These are phyloP conservation scores for Heliconius hermathena DNA, from an alignment of 1,140 invertebrate genomes.

Conservation along the genomic window DNA sequence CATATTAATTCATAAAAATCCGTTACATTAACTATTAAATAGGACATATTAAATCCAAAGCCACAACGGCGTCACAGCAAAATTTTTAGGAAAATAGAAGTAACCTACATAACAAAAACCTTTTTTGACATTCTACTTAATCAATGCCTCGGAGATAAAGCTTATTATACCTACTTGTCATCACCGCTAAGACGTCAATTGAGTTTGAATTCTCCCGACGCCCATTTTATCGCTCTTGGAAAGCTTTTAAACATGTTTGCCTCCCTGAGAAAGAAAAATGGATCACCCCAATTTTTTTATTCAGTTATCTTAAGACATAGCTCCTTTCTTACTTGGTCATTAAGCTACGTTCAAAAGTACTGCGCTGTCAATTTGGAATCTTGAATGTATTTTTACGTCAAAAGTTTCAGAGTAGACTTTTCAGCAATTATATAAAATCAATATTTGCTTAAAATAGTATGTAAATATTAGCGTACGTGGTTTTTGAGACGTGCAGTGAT, in stretches of 20 bases:
- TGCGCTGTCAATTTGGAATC: background rate
- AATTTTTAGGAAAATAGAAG: background rate
- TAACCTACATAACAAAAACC: background rate
- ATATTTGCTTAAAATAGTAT: background rate
- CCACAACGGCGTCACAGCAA: background rate
- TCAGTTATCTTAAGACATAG: conserved; percentile 12
- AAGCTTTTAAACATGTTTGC: conserved; percentile 59
- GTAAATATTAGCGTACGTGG: background rate
- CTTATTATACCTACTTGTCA: conserved; percentile 21
- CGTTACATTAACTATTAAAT: background rate
- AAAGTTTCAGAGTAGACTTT: background rate
- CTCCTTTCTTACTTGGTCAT: conserved; percentile 11
- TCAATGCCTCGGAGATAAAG: conserved; percentile 5
- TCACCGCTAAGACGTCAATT: conserved; percentile 31
- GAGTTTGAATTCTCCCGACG: conserved; percentile 25
- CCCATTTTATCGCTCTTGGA: conserved; percentile 49
- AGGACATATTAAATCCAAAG: too few species aligned
- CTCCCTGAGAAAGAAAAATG: conserved; percentile 16
- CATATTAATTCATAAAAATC: background rate
- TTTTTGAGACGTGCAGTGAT: too few species aligned
- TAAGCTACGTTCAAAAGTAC: background rate
- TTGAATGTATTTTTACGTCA: background rate
- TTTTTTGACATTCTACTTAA: conserved; percentile 14
- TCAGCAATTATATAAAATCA: background rate
- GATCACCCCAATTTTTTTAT: conserved; percentile 31